Evolutionary conservation across 2,797 vertebrate genomes (phyloP).

Genomic region (Notoglanidium macrostoma): DNA sequence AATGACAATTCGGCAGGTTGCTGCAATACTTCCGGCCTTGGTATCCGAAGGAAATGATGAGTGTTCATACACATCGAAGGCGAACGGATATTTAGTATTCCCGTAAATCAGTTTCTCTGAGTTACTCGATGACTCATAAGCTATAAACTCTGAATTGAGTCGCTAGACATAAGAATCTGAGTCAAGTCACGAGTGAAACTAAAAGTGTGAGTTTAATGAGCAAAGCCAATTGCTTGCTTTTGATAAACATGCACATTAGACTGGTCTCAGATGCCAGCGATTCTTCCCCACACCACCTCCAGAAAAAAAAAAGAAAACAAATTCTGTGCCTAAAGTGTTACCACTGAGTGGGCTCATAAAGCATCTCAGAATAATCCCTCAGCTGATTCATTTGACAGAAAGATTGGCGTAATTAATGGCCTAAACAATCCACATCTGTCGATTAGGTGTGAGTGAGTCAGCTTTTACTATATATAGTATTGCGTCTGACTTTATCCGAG

Average conservation of each 20-base stretch:
- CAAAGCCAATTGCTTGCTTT: slow-evolving; percentile 2
- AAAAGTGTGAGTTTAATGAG: slow-evolving; percentile 6
- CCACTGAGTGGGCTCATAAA: slow-evolving; percentile 19
- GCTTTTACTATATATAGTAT: slow-evolving; percentile 59
- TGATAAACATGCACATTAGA: slow-evolving; percentile 1
- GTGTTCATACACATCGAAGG: no score
- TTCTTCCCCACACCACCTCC: slow-evolving; percentile 19
- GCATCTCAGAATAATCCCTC: slow-evolving; percentile 29
- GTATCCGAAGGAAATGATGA: not conserved
- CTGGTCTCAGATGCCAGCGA: not conserved
- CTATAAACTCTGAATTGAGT: not conserved
- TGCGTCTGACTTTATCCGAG: slow-evolving; percentile 42
- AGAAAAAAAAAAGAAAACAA: not conserved
- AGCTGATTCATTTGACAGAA: slow-evolving; percentile 47
- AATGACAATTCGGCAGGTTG: not conserved
- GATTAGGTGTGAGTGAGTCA: slow-evolving; percentile 48
- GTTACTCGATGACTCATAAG: not conserved
- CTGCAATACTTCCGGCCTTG: not conserved
- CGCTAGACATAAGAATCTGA: slow-evolving; percentile 2
- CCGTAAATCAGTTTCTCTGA: not conserved
- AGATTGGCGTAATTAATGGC: slow-evolving; percentile 48
- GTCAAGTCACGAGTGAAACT: slow-evolving; percentile 9
- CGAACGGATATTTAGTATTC: not conserved
- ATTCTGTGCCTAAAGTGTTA: slow-evolving; percentile 8
- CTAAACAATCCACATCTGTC: slow-evolving; percentile 51